Evolutionary conservation across 2,113 vertebrate species (phyloP).

Genomic region (Otolemur garnettii): DNA sequence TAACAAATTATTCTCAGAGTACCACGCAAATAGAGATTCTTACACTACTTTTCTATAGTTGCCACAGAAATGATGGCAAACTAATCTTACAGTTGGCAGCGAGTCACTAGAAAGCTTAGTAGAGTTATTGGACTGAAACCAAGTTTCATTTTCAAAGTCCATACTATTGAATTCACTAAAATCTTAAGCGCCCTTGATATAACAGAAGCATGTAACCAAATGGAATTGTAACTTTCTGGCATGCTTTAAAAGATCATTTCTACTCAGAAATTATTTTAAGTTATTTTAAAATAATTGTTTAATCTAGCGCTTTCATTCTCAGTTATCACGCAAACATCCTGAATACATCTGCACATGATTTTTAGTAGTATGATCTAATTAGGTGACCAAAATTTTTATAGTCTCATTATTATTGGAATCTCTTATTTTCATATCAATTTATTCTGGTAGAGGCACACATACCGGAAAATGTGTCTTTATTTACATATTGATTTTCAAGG

Average conservation of each 20-base stretch:
- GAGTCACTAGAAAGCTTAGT: background rate
- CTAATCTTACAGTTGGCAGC: background rate
- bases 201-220: background rate
- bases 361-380: background rate
- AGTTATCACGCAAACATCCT: background rate
- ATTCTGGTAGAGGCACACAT: no score
- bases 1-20: background rate
- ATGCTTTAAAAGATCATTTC: background rate
- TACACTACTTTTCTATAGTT: background rate
- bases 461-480: no score
- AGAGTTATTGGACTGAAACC: background rate
- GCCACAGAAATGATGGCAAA: background rate
- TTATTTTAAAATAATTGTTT: slow-evolving; percentile 19
- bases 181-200: background rate
- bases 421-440: background rate
- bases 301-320: background rate
- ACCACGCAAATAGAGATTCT: background rate
- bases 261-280: background rate
- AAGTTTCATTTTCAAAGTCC: background rate
- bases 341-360: background rate
- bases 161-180: background rate
- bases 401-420: background rate
- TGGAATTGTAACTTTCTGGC: background rate
- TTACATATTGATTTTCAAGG: no score
- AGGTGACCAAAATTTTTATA: background rate